phyloP scores from a whole-genome alignment of 30 jellyfish, hydroid and myxozoan species.

The Turritopsis dohrnii region DNA sequence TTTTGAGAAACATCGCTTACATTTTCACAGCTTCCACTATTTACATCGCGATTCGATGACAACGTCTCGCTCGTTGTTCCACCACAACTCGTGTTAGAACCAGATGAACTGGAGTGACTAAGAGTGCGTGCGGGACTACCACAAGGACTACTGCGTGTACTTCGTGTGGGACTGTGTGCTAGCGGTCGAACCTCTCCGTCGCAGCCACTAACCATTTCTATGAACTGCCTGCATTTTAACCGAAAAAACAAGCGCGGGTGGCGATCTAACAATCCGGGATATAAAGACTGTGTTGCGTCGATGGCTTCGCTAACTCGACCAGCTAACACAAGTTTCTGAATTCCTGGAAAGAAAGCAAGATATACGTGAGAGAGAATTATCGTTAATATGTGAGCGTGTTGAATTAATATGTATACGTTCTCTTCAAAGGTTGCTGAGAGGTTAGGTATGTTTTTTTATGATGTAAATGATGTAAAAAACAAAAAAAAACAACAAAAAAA shows the following conservation, averaged over 20 bases:
- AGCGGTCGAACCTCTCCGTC: conserved; percentile 86
- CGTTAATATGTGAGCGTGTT: no score
- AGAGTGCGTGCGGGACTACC: conserved; percentile 67
- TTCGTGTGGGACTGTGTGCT: conserved; percentile 84
- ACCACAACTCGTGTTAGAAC: conserved; percentile 19
- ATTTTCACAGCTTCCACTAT: conserved; percentile 14
- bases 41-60: conserved; percentile 27
- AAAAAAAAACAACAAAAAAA: no score
- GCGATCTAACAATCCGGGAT: conserved; percentile 79
- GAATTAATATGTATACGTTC: no score
- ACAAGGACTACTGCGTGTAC: conserved; percentile 79
- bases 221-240: conserved; percentile 87
- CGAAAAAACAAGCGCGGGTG: conserved; percentile 61
- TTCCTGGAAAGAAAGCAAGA: conserved; percentile 35
- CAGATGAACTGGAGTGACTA: conserved; percentile 41
- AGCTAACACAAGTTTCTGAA: conserved; percentile 69
- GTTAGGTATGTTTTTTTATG: no score
- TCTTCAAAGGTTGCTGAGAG: no score
- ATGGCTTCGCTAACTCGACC: conserved; percentile 96
- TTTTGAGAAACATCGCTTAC: not conserved
- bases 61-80: conserved; percentile 23
- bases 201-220: conserved; percentile 95
- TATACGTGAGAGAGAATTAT: not conserved
- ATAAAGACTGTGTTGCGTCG: conserved; percentile 80
- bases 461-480: no score